Base-by-base conservation (phyloP, 2,888 invertebrate genomes). In the Spisula subtruncata region DNA sequence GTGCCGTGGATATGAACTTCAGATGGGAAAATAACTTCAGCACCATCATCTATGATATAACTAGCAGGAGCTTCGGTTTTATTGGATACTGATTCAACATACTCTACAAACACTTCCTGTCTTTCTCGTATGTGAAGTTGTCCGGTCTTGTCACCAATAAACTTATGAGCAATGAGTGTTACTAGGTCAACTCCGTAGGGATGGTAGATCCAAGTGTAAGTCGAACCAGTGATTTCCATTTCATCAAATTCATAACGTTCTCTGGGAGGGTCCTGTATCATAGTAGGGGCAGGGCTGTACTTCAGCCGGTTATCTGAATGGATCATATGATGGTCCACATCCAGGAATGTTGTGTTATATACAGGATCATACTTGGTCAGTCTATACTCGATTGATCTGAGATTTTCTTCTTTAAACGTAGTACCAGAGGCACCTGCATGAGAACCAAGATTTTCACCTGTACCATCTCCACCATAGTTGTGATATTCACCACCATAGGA, bases 381-480 rank as follows among this genome's bases (percentile, higher is more conserved):
- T 12, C 95, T 83, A 89, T 95, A 95, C 56, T 94, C 94, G 46
- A 95, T 81, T 54, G 93, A 93, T 66, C 95, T 88, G 2, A 93
- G 87, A 56, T 94, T 95, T 60, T 95, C 95, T 81, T 95, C 94
- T n/a, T 91, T 89, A 89, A 94, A 95, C 12, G 95, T 94, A 0
- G 95, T 95, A 12, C 95, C 95, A 16, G 95, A 93, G 8, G 95
- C 95, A n/a, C 95, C 95, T 51, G 94, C 90, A 83, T 94, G 93
- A 1, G 91, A 84, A 18, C 87, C 75, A 0, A 35, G 81, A 1
- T 87, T 79, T 20, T 87, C 90, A 29, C 93, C 93, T 71, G 88
- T 75, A 12, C 95, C 93, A 86, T 93, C 86, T 25, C 95, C 95
- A 35, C 95, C 95, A 89, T 91, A 94, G 89, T 95, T 95, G 48